phyloP scores from a whole-genome alignment of 30 jellyfish, hydroid and myxozoan genomes.

The Aurelia coerulea region DNA sequence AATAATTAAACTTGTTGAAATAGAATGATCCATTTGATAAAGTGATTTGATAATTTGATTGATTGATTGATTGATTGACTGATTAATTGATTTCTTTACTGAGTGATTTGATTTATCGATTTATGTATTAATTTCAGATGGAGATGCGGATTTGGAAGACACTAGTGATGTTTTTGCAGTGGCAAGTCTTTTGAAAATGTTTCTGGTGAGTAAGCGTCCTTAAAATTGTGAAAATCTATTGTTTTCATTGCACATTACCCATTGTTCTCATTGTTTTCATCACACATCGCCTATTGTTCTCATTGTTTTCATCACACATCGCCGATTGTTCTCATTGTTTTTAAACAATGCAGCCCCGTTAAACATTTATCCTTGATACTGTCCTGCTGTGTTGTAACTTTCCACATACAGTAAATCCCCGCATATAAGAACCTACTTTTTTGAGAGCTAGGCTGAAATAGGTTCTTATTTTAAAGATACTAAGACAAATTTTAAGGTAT shows the following conservation, averaged over 20 bases:
- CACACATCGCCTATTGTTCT: too few species aligned
- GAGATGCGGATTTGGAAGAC: conserved; percentile 96
- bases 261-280: too few species aligned
- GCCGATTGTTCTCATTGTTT: too few species aligned
- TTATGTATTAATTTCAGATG: conserved; percentile 51
- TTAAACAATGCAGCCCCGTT: too few species aligned
- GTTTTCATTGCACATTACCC: not conserved
- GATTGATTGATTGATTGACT: not conserved
- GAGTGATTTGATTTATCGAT: not conserved
- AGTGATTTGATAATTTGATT: not conserved
- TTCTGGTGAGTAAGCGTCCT: conserved; percentile 39
- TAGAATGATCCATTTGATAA: not conserved
- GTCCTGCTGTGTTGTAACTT: too few species aligned
- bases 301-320: not conserved
- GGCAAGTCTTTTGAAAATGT: conserved; percentile 91
- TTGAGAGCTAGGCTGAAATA: too few species aligned
- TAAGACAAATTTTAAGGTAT: too few species aligned
- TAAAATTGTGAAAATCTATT: not conserved
- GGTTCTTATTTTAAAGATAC: too few species aligned
- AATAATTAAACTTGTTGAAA: too few species aligned
- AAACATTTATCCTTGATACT: too few species aligned
- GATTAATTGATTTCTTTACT: not conserved
- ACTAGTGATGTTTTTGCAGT: conserved; percentile 90
- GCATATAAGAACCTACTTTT: too few species aligned
- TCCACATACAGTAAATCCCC: too few species aligned